A percentile compares a stretch with the other conserved stretches of the same genome.
phyloP scores from a whole-genome alignment of 2,113 vertebrate genomes.

The Cryptomyrus ogoouensis region DNA sequence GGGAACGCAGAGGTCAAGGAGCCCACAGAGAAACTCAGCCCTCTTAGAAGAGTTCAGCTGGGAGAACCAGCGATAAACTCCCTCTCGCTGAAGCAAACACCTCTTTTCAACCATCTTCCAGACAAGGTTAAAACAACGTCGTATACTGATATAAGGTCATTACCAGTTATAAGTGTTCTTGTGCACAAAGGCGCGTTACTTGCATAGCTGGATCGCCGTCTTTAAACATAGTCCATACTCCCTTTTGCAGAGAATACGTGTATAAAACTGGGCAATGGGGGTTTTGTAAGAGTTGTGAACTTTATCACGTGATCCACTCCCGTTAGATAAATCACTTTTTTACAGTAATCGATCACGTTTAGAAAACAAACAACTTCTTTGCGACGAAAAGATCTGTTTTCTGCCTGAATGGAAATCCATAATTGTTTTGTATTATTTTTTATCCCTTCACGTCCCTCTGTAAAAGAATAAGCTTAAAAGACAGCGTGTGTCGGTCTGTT shows the following conservation, averaged over 20 bases:
- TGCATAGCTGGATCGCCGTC: neutral
- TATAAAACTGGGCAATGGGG: neutral
- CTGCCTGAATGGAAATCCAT: neutral
- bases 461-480: constrained; percentile 18
- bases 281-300: constrained; percentile 22
- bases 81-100: constrained; percentile 82
- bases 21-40: constrained; percentile 83
- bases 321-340: neutral
- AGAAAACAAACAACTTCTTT: neutral
- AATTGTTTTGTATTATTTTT: neutral
- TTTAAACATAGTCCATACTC: neutral
- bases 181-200: neutral
- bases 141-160: neutral
- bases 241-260: neutral
- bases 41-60: constrained; percentile 82
- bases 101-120: constrained; percentile 84
- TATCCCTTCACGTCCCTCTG: neutral
- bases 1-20: constrained; percentile 84
- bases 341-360: neutral
- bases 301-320: neutral
- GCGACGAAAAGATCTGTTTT: neutral
- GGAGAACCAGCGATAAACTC: constrained; percentile 95
- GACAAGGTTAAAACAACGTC: neutral
- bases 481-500: constrained; percentile 11
- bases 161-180: neutral